Percentiles rank a stretch among this genome's conserved stretches.
Conservation (phyloP, 2,113 vertebrate species). For the Cephalopterus ornatus region DNA sequence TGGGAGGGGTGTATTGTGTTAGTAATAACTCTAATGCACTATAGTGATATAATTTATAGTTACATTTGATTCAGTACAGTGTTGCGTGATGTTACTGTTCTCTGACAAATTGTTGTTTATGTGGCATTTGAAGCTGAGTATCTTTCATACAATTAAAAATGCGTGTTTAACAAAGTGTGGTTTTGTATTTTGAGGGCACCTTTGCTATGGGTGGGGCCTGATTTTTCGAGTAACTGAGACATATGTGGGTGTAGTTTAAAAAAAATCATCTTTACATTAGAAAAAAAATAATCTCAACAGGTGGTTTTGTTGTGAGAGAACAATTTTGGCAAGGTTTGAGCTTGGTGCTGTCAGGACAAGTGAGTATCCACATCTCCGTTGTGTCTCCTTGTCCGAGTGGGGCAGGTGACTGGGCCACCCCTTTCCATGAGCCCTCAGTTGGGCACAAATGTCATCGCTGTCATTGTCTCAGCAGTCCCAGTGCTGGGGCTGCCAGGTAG, state of each 20-base stretch:
- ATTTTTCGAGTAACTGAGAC: background rate
- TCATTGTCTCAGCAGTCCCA: fast-evolving
- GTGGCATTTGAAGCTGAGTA: background rate
- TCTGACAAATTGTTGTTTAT: background rate
- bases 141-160: background rate
- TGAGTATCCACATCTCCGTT: fast-evolving
- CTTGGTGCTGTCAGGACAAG: background rate
- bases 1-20: background rate
- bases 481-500: background rate
- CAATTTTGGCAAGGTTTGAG: background rate
- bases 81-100: background rate
- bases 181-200: background rate
- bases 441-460: fast-evolving
- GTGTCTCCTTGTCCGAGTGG: fast-evolving
- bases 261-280: background rate
- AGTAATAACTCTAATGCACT: background rate
- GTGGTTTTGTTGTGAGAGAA: background rate
- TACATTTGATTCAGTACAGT: background rate
- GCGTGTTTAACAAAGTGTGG: background rate
- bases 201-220: background rate
- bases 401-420: background rate
- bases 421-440: background rate
- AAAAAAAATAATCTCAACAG: fast-evolving
- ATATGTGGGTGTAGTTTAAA: background rate
- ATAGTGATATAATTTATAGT: background rate